These are phyloP conservation scores for Heterodera carotae DNA, from an alignment of 1,140 invertebrate genomes.

Conservation along the genomic window DNA sequence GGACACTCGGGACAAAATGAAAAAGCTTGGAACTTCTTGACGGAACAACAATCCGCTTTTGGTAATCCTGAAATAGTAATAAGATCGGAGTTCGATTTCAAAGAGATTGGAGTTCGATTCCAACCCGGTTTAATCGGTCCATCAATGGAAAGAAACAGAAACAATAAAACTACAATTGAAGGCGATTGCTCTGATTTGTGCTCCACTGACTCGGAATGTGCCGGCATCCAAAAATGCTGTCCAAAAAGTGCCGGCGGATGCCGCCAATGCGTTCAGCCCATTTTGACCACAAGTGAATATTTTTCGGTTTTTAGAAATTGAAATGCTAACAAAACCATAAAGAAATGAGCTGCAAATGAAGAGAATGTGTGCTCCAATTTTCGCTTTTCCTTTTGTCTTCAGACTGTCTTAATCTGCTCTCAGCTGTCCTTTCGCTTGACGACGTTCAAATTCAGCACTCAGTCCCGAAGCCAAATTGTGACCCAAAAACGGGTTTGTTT, in stretches of 20 bases:
- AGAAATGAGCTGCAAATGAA: no score
- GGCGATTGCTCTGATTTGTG: slow-evolving; percentile 20
- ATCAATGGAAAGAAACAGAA: no score
- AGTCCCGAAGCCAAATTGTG: slow-evolving; percentile 37
- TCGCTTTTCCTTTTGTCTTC: slow-evolving; percentile 7
- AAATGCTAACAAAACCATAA: no score
- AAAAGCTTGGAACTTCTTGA: slow-evolving; percentile 4
- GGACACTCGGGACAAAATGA: not conserved
- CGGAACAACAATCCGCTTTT: not conserved
- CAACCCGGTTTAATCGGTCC: no score
- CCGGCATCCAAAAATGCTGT: slow-evolving; percentile 32
- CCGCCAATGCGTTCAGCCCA: slow-evolving; percentile 25
- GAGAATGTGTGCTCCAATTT: not conserved
- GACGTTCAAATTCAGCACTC: slow-evolving; percentile 19
- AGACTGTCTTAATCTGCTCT: slow-evolving; percentile 46
- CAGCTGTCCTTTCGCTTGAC: slow-evolving; percentile 38
- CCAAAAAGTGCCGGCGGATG: not conserved
- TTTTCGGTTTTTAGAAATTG: not conserved
- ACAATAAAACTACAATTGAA: no score
- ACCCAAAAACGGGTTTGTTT: slow-evolving; percentile 42
- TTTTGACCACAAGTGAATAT: slow-evolving; percentile 27
- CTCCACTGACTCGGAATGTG: not conserved
- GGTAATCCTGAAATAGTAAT: no score
- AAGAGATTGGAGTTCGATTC: no score
- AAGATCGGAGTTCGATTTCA: no score